Conservation (phyloP, 2,797 vertebrate species). For the Etheostoma nigrum region DNA sequence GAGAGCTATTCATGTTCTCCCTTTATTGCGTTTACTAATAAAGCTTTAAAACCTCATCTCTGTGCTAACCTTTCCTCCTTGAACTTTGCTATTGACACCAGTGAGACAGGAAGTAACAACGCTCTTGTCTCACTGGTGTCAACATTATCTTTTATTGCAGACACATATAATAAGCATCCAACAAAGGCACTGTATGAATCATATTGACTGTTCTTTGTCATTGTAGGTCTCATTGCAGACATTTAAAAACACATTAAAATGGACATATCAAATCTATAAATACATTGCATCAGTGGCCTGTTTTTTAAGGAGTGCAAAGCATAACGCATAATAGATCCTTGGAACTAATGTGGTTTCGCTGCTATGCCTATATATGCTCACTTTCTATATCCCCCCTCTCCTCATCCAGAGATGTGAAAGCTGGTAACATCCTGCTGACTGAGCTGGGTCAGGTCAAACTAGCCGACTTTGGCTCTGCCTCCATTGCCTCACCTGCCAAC, state of each 20-base stretch:
- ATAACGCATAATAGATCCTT: slow-evolving; percentile 3
- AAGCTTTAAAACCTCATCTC: slow-evolving; percentile 42
- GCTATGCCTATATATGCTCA: not conserved
- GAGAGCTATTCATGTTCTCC: not conserved
- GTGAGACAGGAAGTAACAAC: slow-evolving; percentile 1
- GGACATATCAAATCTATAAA: slow-evolving; percentile 7
- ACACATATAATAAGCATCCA: slow-evolving; percentile 27
- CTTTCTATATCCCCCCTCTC: not conserved
- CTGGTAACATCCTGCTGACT: slow-evolving; percentile 98
- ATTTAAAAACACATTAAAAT: slow-evolving; percentile 13
- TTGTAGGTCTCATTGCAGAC: not conserved
- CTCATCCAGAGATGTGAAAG: slow-evolving; percentile 95
- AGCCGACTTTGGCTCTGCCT: slow-evolving; percentile 98
- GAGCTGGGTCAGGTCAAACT: slow-evolving; percentile 98
- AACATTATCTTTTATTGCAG: slow-evolving; percentile 18
- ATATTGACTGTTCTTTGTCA: slow-evolving; percentile 4
- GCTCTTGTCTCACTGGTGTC: slow-evolving; percentile 9
- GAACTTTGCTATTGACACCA: not conserved
- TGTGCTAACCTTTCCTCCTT: not conserved
- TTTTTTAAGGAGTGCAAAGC: not conserved
- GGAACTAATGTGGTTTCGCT: not conserved
- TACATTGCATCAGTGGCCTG: not conserved
- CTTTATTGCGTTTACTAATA: slow-evolving; percentile 43
- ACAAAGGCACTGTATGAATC: not conserved
- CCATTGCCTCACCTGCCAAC: slow-evolving; percentile 97